Base-by-base conservation (phyloP, 2,888 invertebrate genomes). In the Cephus pulcher region DNA sequence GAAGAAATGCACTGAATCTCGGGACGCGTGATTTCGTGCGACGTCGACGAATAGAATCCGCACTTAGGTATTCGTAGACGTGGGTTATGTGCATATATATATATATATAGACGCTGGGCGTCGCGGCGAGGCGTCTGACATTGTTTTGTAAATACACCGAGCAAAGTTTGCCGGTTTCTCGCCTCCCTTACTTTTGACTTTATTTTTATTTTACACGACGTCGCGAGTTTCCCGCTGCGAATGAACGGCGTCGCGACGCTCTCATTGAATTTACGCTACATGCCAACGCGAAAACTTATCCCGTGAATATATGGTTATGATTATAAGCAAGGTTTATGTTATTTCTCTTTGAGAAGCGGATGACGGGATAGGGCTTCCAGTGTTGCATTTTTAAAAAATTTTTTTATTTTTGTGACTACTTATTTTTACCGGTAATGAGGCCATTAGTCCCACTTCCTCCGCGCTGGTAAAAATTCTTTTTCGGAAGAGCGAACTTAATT, bases 221-320 rank as follows among this genome's bases (percentile, higher is more conserved):
- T 15, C 71, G 32, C 71, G 71, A 12, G 71, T 71, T 71, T 11
- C 71, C 30, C 71, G 33, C 23, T 33, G 71, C 12, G 71, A 32
- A 32, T 71, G 71, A 32, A 9, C 71, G 15, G 32, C 71, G 71
- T 71, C 71, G 71, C 33, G 30, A 12, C 71, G 71, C 71, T 33
- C 40, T 40, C 40, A 56, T 56, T 56, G 40, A 56, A 56, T 56
- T 56, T 56, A 56, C 23, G 40, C 23, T 15, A 56, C 40, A 56
- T 56, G 40, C 40, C 15, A 15, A 56, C 40, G 40, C 40, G 40
- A 56, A 56, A 56, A 56, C 79, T 82, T 82, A 78, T 33, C 81
- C 76, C 80, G 76, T 81, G 82, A 82, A 82, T 82, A 80, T 81
- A 81, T 80, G 82, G 77, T 77, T 81, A 81, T 80, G 79, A 81